phyloP scores from a whole-genome alignment of 2,113 vertebrate species.

The Gopherus evgoodei region DNA sequence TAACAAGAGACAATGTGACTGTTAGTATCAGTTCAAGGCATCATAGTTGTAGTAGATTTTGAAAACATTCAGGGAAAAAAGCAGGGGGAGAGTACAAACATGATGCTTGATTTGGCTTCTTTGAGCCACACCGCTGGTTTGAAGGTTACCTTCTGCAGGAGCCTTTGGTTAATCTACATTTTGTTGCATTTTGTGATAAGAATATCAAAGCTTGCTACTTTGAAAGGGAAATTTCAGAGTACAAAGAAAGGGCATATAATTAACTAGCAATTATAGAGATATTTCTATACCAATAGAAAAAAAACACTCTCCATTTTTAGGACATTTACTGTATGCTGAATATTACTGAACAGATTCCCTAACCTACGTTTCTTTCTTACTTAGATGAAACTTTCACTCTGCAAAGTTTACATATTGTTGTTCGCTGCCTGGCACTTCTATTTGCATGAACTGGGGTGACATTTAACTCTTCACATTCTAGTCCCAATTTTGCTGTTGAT shows the following conservation, averaged over 20 bases:
- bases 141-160: not conserved
- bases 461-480: not conserved
- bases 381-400: not conserved
- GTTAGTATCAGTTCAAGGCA: not conserved
- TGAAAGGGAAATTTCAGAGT: not conserved
- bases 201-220: not conserved
- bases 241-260: not conserved
- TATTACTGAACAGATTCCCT: not conserved
- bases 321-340: not conserved
- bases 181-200: not conserved
- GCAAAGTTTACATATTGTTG: not conserved
- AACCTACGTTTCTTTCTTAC: not conserved
- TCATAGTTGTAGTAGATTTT: not conserved
- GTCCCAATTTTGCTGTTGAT: not conserved
- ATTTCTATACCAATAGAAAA: not conserved
- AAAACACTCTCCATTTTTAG: not conserved
- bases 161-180: not conserved
- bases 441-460: not conserved
- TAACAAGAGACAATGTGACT: not conserved
- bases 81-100: not conserved
- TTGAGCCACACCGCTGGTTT: not conserved
- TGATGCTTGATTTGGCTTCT: not conserved
- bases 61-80: not conserved
- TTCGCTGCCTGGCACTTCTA: not conserved
- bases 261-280: not conserved